phyloP scores from a whole-genome alignment of 2,888 invertebrate genomes.

The Lymantria dispar region DNA sequence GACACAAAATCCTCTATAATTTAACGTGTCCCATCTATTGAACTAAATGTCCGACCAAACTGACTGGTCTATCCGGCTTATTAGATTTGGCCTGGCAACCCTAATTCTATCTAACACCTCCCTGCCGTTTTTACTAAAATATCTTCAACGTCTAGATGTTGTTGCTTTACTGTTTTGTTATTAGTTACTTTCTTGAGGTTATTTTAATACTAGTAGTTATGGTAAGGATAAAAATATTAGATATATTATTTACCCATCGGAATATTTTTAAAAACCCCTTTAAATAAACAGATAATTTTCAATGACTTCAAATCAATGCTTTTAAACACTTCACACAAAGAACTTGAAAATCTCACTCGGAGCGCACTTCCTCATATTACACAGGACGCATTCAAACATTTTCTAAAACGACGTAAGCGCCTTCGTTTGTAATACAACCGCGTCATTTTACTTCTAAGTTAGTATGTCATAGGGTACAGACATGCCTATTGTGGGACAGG shows the following conservation, averaged over 20 bases:
- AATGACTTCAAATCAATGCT: slow-evolving; percentile 11
- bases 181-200: too few species aligned
- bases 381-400: slow-evolving; percentile 23
- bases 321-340: slow-evolving; percentile 16
- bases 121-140: too few species aligned
- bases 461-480: slow-evolving; percentile 39
- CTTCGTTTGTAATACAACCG: slow-evolving; percentile 10
- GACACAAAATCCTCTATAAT: too few species aligned
- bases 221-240: neutral
- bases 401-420: slow-evolving; percentile 24
- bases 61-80: too few species aligned
- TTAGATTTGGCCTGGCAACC: too few species aligned
- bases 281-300: slow-evolving; percentile 19
- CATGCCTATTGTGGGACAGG: slow-evolving; percentile 51
- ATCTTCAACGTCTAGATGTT: too few species aligned
- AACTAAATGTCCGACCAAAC: too few species aligned
- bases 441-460: slow-evolving; percentile 24
- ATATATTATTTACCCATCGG: neutral
- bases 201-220: too few species aligned
- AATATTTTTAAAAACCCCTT: neutral
- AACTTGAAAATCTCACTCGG: slow-evolving; percentile 24
- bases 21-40: too few species aligned
- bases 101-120: too few species aligned
- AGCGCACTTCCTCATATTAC: slow-evolving; percentile 34
- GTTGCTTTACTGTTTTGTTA: too few species aligned